Evolutionary conservation across 2,113 vertebrate genomes (phyloP).

Genomic region (Chunga burmeisteri): DNA sequence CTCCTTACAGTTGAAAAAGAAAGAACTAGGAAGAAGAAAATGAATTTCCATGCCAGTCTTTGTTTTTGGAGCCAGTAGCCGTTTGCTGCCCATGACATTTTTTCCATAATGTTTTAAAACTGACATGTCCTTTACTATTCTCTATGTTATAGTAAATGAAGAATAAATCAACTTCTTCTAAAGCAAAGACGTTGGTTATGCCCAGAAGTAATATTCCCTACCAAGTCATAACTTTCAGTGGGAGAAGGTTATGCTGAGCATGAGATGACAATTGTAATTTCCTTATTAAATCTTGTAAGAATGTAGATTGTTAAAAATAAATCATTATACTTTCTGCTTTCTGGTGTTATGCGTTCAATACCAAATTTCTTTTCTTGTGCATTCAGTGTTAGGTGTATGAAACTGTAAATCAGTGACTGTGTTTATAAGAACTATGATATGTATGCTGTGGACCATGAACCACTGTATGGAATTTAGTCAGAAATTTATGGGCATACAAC

Average conservation of each 20-base stretch:
- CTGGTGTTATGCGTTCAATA: not conserved
- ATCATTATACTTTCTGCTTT: not conserved
- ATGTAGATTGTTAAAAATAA: not conserved
- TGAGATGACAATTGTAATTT: not conserved
- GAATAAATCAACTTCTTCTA: not conserved
- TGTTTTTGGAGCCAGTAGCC: not conserved
- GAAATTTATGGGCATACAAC: not conserved
- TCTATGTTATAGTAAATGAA: not conserved
- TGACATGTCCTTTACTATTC: not conserved
- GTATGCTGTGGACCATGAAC: not conserved
- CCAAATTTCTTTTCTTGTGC: not conserved
- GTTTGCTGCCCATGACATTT: not conserved
- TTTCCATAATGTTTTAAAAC: not conserved
- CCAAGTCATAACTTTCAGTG: not conserved
- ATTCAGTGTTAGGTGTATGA: not conserved
- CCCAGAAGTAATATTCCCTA: not conserved
- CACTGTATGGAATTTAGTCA: not conserved
- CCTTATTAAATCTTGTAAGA: not conserved
- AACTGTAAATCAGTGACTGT: not conserved
- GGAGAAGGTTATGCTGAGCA: not conserved
- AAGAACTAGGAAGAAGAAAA: not conserved
- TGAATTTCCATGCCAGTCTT: not conserved
- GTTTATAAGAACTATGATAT: not conserved
- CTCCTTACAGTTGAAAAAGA: not conserved
- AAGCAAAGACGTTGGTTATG: not conserved